Percentiles rank a stretch among this genome's conserved stretches.
Evolutionary conservation across 2,113 vertebrate genomes (phyloP).

Genomic region (Hippotragus niger): DNA sequence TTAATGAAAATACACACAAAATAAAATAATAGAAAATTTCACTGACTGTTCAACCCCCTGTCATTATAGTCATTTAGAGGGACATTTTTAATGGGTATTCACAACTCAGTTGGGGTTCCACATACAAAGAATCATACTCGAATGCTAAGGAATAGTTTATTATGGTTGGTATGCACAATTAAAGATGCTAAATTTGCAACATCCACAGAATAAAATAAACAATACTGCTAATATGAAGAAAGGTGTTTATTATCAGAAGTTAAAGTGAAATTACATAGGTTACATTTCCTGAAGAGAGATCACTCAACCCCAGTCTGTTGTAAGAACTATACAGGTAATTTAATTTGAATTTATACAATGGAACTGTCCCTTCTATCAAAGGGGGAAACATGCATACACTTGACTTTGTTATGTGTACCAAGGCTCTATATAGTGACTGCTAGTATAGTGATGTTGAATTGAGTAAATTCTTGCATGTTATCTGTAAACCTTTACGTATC

Average conservation of each 20-base stretch:
- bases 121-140: conserved; percentile 74
- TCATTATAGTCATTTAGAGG: conserved; percentile 82
- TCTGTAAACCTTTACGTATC: not conserved
- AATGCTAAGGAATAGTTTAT: conserved; percentile 71
- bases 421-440: conserved; percentile 40
- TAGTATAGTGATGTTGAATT: conserved; percentile 32
- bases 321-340: conserved; percentile 74
- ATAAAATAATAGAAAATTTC: conserved; percentile 82
- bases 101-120: conserved; percentile 73
- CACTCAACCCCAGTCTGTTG: conserved; percentile 64
- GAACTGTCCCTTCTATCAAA: conserved; percentile 24
- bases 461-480: not conserved
- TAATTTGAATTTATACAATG: conserved; percentile 71
- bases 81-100: conserved; percentile 79
- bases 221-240: conserved; percentile 74
- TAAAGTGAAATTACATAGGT: conserved; percentile 66
- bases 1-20: conserved; percentile 83
- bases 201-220: conserved; percentile 79
- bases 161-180: conserved; percentile 67
- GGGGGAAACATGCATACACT: conserved; percentile 10
- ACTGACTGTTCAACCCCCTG: conserved; percentile 77
- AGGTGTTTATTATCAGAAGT: conserved; percentile 65
- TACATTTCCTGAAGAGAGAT: conserved; percentile 73
- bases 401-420: conserved; percentile 59
- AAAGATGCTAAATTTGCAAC: conserved; percentile 75